Conservation (phyloP, 2,113 vertebrate genomes). For the Catharus bicknelli region DNA sequence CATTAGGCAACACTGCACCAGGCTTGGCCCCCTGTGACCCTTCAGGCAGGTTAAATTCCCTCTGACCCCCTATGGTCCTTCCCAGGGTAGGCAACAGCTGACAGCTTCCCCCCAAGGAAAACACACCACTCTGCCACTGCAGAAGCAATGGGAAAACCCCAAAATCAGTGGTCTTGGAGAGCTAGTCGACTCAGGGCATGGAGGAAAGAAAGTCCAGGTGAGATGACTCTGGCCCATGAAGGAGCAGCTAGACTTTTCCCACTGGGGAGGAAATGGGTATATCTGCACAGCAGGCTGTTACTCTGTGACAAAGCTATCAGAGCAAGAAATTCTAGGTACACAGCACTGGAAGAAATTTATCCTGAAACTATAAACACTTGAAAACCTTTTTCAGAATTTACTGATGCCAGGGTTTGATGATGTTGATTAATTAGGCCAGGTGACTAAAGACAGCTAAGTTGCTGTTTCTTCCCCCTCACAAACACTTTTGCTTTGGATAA, state of each 20-base stretch:
- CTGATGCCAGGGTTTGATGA: neutral
- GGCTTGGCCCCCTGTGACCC: accelerated
- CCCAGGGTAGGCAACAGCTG: neutral
- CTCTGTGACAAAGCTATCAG: neutral
- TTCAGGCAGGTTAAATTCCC: neutral
- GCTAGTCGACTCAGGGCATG: accelerated
- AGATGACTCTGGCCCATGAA: accelerated
- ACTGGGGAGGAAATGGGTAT: neutral
- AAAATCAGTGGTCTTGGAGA: neutral
- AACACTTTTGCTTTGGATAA: neutral
- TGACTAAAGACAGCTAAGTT: neutral
- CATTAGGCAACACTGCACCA: accelerated
- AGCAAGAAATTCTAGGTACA: neutral
- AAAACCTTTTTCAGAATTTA: neutral
- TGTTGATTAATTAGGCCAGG: neutral
- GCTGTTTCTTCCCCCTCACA: neutral
- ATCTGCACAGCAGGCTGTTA: neutral
- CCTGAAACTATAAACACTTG: neutral
- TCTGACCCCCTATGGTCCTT: neutral
- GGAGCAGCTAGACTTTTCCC: neutral
- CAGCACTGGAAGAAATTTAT: neutral
- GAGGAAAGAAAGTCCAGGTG: neutral
- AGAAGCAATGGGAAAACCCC: neutral
- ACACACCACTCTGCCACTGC: neutral
- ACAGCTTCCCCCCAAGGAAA: neutral